Evolutionary conservation across 2,888 invertebrate genomes (phyloP), one percentile per base, ranked within the genome.

Genomic region (Aleiodes leptofemur): DNA sequence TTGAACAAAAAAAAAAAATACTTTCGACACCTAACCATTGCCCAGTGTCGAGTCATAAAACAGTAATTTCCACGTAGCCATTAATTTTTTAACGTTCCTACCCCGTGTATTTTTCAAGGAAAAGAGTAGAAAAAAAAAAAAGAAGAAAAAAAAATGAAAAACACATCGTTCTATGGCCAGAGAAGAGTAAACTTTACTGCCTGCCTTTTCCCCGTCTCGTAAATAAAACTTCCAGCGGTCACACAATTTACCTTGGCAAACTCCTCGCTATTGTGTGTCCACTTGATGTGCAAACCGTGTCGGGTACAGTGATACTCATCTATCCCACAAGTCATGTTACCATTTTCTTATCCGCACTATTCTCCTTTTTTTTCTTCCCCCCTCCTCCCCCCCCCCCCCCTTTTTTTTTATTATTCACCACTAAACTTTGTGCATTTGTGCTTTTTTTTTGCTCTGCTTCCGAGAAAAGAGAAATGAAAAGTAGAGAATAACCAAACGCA

Each of bases 211-310:
- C 64, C 48, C 64, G 64, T 64, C 64, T 64, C 64, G 64, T 64
- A 64, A 64, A 64, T 64, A 64, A 64, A 64, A 64, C 64, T 64
- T 64, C 64, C 64, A 64, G 64, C 64, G 64, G 64, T 64, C 64
- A 64, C 64, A 64, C 64, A 64, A 64, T 64, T 64, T 64, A 64
- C 64, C 64, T 64, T 64, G 64, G 64, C 64, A 64, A 64, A 64
- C 64, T 64, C 64, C 13, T 64, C 59, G 64, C 64, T 64, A 64
- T 64, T 64, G 64, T 64, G 64, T 64, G 64, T 64, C 64, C 64
- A 64, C 64, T 64, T 64, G 64, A 64, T 64, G 64, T 64, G 43
- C 64, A 64, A 64, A 59, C 59, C 59, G 59, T 59, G 64, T 48
- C 56, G 43, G 43, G 64, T 16, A 43, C 23, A 13, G 64, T 48